These are phyloP conservation scores for Peromyscus eremicus DNA, from an alignment of 2,797 vertebrate genomes.

Conservation along the genomic window DNA sequence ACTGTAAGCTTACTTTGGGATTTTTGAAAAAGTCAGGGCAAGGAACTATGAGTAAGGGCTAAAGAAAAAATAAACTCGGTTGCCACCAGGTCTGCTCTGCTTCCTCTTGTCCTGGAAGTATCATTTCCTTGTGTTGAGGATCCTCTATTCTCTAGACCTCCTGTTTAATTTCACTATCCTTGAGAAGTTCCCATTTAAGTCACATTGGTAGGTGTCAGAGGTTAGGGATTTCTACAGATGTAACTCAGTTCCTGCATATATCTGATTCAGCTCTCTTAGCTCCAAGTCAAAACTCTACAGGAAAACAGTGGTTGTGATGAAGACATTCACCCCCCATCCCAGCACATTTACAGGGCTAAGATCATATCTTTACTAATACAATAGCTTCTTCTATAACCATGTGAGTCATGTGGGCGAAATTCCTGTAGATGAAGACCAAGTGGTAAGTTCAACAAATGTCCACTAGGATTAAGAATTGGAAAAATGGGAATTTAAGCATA, in stretches of 20 bases:
- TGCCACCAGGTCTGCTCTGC: not conserved
- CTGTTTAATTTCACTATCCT: not conserved
- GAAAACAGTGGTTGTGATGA: no score
- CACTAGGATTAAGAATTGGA: not conserved
- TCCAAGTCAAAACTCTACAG: not conserved
- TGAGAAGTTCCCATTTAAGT: not conserved
- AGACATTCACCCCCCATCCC: not conserved
- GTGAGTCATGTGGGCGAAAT: not conserved
- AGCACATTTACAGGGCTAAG: not conserved
- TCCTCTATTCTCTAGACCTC: not conserved
- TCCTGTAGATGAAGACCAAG: not conserved
- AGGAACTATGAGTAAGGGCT: not conserved
- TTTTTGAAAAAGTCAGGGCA: not conserved
- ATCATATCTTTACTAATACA: not conserved
- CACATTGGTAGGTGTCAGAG: not conserved
- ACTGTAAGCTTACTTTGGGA: not conserved
- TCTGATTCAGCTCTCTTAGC: not conserved
- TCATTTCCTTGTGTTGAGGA: not conserved
- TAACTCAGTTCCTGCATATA: not conserved
- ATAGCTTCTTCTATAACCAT: not conserved
- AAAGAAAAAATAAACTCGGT: not conserved
- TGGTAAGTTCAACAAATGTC: not conserved
- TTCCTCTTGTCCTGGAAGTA: not conserved
- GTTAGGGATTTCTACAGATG: not conserved
- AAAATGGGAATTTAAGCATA: not conserved